phyloP scores from a whole-genome alignment of 2,797 vertebrate genomes.

The Clangula hyemalis region DNA sequence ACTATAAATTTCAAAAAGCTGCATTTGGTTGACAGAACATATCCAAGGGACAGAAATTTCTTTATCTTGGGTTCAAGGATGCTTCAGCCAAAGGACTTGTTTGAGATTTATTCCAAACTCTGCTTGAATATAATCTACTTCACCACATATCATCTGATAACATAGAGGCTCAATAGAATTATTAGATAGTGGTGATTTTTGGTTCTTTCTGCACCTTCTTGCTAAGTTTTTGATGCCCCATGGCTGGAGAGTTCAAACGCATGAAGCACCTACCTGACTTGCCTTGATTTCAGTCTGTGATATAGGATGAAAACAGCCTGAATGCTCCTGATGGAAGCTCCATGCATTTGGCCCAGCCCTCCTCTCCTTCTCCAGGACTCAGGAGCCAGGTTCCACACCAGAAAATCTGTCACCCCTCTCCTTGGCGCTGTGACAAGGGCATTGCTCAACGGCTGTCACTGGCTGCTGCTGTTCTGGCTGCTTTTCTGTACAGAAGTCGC shows the following conservation, averaged over 20 bases:
- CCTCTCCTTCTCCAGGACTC: background rate
- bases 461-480: background rate
- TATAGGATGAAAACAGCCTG: background rate
- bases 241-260: background rate
- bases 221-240: background rate
- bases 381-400: background rate
- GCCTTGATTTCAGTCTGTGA: background rate
- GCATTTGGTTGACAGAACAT: background rate
- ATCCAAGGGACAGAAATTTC: background rate
- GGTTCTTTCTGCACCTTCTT: background rate
- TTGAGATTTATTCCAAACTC: background rate
- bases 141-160: background rate
- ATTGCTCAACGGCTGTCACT: rapidly evolving
- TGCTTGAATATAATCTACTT: background rate
- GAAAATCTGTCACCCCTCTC: background rate
- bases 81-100: background rate
- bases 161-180: background rate
- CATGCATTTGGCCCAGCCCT: background rate
- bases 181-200: background rate
- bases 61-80: slow-evolving; percentile 3
- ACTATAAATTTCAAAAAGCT: slow-evolving; percentile 10
- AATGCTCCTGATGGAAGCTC: background rate
- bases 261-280: background rate
- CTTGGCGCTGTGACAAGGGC: background rate
- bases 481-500: background rate